A percentile compares a stretch with the other conserved stretches of the same genome.
These are phyloP conservation scores for Aphaenogaster rudis DNA, from an alignment of 1,140 invertebrate genomes.

Conservation along the genomic window DNA sequence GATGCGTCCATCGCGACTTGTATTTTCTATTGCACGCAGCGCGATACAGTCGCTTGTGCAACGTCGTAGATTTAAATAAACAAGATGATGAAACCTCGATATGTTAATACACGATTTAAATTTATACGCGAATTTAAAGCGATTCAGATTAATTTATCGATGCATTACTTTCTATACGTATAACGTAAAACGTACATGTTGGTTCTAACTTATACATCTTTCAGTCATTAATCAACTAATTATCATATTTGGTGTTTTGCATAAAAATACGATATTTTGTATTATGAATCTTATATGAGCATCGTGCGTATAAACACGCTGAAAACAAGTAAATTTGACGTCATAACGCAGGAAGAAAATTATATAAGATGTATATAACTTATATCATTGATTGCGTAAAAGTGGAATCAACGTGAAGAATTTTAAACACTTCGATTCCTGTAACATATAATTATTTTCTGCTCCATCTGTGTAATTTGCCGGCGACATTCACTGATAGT, in stretches of 20 bases:
- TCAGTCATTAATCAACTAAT: not conserved
- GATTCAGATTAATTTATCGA: slow-evolving; percentile 37
- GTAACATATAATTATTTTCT: slow-evolving; percentile 20
- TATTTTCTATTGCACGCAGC: not conserved
- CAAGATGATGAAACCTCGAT: slow-evolving; percentile 15
- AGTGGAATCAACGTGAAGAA: not conserved
- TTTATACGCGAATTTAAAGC: slow-evolving; percentile 18
- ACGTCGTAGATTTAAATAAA: slow-evolving; percentile 46
- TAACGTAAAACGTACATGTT: not conserved
- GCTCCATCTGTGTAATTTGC: not conserved
- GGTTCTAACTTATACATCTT: not conserved
- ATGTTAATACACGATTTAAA: slow-evolving; percentile 17
- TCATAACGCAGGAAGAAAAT: not conserved
- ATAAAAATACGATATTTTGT: slow-evolving; percentile 4
- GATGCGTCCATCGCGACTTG: slow-evolving; percentile 12
- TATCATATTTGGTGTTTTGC: not conserved
- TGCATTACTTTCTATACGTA: not conserved
- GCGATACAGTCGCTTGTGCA: slow-evolving; percentile 6
- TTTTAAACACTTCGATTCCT: not conserved
- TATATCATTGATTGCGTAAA: not conserved
- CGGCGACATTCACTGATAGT: not conserved
- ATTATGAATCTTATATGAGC: not conserved
- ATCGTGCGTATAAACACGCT: not conserved
- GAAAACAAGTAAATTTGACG: slow-evolving; percentile 15
- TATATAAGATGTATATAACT: not conserved